Evolutionary conservation across 2,113 vertebrate species (phyloP), one percentile per base, ranked within the genome.

Genomic region (Pithys albifrons): DNA sequence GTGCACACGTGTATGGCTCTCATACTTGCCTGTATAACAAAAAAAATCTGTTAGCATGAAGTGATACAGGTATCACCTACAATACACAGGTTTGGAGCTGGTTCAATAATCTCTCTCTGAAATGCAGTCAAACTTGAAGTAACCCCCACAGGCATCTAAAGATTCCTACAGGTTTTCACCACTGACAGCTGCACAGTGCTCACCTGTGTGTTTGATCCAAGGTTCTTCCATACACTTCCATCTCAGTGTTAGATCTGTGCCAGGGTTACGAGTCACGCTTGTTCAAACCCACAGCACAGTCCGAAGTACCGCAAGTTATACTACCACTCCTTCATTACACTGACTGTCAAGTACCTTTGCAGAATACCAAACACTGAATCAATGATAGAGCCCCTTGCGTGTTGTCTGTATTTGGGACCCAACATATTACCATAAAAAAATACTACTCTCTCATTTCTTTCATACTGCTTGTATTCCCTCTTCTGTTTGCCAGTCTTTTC

Each of bases 1-100:
- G 98, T 99, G 99, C 19, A 99, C 99, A 73, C 99, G 98, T 16
- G 99, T 99, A 92, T 99, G 99, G 96, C 99, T 99, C 97, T 99
- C 99, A 6, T 99, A 99, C 95, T 99, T 99, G 64, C 99, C 99
- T 99, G 80, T 7, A 91, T 58, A 83, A 93, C 55, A 89, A 91
- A 41, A 81, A 10, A 31, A 10, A 93, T 11, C 48, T 64, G 58
- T 91, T n/a, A 92, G 72, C 31, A n/a, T 6, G 18, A 75, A 37
- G 4, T 25, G 8, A 8, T 58, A 72, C 55, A 91, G 27, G 4
- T 7, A 43, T 9, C 29, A 59, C 15, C 46, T 55, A 37, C 15
- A 76, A 54, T 0, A 69, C 2, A 46, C 24, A 51, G 1, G 4
- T 10, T 2, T 71, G 35, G 35, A 24, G 23, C 33, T 64, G 54